Evolutionary conservation across 2,113 vertebrate genomes (phyloP).

Genomic region (Falco punctatus): DNA sequence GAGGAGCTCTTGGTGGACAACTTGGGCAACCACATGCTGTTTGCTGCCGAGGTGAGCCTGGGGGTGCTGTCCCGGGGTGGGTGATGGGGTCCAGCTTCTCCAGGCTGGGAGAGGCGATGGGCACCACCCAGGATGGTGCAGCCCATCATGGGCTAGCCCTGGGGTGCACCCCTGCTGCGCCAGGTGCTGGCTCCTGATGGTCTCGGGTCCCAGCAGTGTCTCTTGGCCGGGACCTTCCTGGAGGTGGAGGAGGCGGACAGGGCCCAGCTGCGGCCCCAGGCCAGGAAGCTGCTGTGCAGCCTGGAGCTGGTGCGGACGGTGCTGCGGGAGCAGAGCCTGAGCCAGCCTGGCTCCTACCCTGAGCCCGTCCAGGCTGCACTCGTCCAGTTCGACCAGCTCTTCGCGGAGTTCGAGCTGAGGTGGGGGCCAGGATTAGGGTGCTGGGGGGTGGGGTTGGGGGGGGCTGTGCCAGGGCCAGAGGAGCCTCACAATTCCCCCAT

Average conservation of each 20-base stretch:
- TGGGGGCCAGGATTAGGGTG: background rate
- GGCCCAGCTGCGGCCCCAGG: conserved; percentile 66
- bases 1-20: conserved; percentile 75
- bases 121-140: background rate
- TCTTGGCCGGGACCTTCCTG: conserved; percentile 74
- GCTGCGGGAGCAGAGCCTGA: conserved; percentile 77
- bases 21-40: conserved; percentile 75
- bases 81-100: rapidly evolving
- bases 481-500: background rate
- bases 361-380: conserved; percentile 57
- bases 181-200: background rate
- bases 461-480: background rate
- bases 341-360: conserved; percentile 57
- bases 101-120: rapidly evolving
- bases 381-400: conserved; percentile 69
- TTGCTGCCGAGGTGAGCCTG: conserved; percentile 72
- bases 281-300: conserved; percentile 71
- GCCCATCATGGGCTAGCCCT: rapidly evolving
- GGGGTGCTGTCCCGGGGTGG: rapidly evolving
- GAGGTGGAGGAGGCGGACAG: conserved; percentile 71
- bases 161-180: background rate
- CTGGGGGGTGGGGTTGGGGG: background rate
- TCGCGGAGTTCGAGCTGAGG: conserved; percentile 78
- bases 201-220: conserved; percentile 38
- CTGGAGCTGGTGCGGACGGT: conserved; percentile 67